phyloP scores from a whole-genome alignment of 2,797 vertebrate genomes.

The Hozukius guyotensis region DNA sequence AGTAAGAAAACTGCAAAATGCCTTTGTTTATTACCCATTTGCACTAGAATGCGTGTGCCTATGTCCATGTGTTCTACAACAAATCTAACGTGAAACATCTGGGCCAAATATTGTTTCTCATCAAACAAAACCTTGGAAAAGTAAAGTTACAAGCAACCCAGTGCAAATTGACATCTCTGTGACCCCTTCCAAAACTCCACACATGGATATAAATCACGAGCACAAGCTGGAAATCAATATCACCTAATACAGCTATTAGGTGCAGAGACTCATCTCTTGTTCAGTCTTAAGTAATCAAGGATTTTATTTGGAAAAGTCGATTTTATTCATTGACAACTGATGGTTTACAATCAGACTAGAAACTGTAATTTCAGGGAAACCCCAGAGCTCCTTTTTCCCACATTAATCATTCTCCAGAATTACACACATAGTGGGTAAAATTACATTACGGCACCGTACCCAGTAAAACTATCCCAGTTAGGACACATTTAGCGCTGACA shows the following conservation, averaged over 20 bases:
- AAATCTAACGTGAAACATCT: constrained; percentile 13
- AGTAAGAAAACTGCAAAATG: background rate
- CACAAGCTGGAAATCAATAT: background rate
- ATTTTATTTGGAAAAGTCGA: background rate
- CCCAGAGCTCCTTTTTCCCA: background rate
- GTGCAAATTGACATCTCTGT: background rate
- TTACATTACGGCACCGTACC: background rate
- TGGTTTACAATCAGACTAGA: background rate
- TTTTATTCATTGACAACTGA: background rate
- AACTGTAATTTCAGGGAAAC: background rate
- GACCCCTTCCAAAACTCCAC: background rate
- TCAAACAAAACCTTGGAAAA: background rate
- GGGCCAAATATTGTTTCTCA: background rate
- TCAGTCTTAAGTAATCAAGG: background rate
- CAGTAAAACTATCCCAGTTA: constrained; percentile 24
- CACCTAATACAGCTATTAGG: background rate
- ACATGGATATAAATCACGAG: background rate
- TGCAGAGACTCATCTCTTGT: background rate
- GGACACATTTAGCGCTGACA: constrained; percentile 35
- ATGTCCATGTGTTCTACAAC: background rate
- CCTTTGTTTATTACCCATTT: background rate
- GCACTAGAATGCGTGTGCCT: background rate
- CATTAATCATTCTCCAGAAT: constrained; percentile 3
- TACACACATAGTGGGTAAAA: background rate
- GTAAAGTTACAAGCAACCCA: background rate